phyloP scores from a whole-genome alignment of 2,797 vertebrate genomes.

The Heterohyrax brucei region DNA sequence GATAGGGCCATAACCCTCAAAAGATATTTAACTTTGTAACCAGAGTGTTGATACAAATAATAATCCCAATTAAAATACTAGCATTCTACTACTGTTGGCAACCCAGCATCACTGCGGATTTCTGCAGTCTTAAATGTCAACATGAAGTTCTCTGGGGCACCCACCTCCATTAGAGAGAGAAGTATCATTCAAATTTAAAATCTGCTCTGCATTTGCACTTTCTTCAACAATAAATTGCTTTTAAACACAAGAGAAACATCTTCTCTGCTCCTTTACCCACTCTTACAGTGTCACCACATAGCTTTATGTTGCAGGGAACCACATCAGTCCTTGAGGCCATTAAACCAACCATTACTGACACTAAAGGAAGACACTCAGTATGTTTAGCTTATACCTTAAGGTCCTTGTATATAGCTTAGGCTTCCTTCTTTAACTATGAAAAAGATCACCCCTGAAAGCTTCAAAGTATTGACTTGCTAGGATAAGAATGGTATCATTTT shows the following conservation, averaged over 20 bases:
- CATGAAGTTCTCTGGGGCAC: neutral
- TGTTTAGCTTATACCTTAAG: neutral
- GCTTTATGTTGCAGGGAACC: neutral
- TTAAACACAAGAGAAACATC: constrained; percentile 27
- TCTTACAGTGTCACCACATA: neutral
- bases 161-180: neutral
- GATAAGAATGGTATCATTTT: neutral
- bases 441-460: constrained; percentile 23
- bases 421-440: neutral
- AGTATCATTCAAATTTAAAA: constrained; percentile 41
- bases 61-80: constrained; percentile 45
- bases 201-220: constrained; percentile 21
- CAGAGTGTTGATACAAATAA: constrained; percentile 61
- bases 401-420: neutral
- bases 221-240: constrained; percentile 53
- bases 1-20: constrained; percentile 9
- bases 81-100: neutral
- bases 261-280: neutral
- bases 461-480: constrained; percentile 10
- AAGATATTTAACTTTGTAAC: constrained; percentile 65
- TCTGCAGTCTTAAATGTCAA: constrained; percentile 66
- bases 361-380: neutral
- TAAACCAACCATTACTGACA: neutral
- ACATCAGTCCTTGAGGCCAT: neutral
- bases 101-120: neutral